Evolutionary conservation across 1,140 invertebrate species (phyloP).

Genomic region (Caenorhabditis inopinata): DNA sequence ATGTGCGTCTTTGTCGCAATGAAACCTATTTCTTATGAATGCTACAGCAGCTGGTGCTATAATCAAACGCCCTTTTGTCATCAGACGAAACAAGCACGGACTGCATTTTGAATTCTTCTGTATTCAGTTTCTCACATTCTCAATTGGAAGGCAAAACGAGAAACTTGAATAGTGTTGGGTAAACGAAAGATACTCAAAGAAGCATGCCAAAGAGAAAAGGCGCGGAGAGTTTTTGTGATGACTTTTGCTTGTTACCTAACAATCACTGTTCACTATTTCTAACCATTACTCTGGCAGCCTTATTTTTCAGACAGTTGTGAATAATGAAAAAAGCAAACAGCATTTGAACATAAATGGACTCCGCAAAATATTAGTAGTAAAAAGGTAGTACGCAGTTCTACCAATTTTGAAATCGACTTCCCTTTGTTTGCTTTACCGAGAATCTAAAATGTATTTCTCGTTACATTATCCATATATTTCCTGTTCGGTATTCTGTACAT

Average conservation of each 20-base stretch:
- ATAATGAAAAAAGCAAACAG: background rate
- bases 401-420: no score
- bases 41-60: background rate
- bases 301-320: background rate
- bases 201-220: background rate
- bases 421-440: no score
- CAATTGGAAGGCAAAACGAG: background rate
- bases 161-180: background rate
- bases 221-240: background rate
- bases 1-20: background rate
- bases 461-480: background rate
- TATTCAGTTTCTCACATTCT: background rate
- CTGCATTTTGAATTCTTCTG: background rate
- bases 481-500: no score
- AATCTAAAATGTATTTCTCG: no score
- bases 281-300: background rate
- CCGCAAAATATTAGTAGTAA: no score
- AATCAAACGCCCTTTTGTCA: background rate
- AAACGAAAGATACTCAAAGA: background rate
- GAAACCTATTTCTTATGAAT: background rate
- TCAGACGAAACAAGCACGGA: background rate
- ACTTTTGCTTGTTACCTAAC: background rate
- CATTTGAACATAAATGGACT: no score
- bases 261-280: background rate
- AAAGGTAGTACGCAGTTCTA: no score